These are phyloP conservation scores for Hypomesus transpacificus DNA, from an alignment of 2,113 vertebrate species.

Conservation along the genomic window DNA sequence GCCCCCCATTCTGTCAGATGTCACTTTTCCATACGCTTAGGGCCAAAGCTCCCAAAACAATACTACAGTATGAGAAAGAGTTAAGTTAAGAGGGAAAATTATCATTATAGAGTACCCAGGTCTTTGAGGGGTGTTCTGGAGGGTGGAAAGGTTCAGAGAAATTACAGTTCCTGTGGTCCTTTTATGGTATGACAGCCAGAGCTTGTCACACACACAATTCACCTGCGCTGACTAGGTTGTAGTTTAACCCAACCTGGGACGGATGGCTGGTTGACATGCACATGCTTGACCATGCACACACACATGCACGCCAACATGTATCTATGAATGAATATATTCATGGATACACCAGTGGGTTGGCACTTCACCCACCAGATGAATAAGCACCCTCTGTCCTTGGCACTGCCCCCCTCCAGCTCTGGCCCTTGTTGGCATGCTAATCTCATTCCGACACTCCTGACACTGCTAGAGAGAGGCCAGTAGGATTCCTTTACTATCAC, in stretches of 20 bases:
- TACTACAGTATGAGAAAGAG: not conserved
- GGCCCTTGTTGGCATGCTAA: constrained; percentile 66
- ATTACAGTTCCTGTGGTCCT: not conserved
- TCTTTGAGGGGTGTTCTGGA: not conserved
- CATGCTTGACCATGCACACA: not conserved
- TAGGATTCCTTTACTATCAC: constrained; percentile 57
- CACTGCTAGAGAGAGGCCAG: constrained; percentile 39
- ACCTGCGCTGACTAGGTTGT: not conserved
- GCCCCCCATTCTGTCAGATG: constrained; percentile 40
- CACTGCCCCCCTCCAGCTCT: constrained; percentile 41
- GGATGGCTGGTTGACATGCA: not conserved
- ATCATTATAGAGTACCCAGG: not conserved
- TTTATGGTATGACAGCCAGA: not conserved
- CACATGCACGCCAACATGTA: constrained; percentile 19
- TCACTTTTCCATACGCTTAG: constrained; percentile 27
- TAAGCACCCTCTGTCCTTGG: constrained; percentile 50
- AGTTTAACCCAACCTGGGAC: not conserved
- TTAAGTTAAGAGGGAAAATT: not conserved
- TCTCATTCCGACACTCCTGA: constrained; percentile 68
- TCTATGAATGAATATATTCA: constrained; percentile 13
- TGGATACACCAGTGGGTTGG: constrained; percentile 28
- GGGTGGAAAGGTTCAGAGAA: not conserved
- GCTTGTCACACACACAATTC: not conserved
- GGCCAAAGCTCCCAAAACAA: constrained; percentile 47
- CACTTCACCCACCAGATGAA: constrained; percentile 46